Conservation (phyloP, 2,888 invertebrate species). For the Drosophila meridiana region DNA sequence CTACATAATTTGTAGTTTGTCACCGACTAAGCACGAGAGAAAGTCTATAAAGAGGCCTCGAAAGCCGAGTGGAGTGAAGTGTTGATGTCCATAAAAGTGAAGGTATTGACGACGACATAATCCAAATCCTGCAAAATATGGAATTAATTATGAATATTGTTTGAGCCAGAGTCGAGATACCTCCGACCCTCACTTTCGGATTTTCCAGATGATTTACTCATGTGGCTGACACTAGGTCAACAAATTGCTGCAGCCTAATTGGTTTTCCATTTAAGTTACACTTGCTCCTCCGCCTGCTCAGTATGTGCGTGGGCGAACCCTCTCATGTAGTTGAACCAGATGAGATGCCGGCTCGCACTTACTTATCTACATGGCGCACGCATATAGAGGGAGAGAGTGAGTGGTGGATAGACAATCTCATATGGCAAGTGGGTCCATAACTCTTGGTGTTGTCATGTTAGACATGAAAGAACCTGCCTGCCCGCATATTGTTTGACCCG, state of each 20-base stretch:
- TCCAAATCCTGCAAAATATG: background rate
- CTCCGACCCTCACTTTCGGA: background rate
- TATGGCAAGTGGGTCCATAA: slow-evolving; percentile 72
- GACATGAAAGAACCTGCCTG: slow-evolving; percentile 71
- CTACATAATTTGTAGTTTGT: slow-evolving; percentile 61
- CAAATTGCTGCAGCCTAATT: slow-evolving; percentile 9
- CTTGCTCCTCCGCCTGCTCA: slow-evolving; percentile 13
- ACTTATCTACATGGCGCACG: slow-evolving; percentile 29
- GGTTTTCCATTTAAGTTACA: slow-evolving; percentile 5
- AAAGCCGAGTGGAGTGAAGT: background rate
- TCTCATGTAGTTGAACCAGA: slow-evolving; percentile 8
- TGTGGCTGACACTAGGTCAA: no score
- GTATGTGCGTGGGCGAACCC: slow-evolving; percentile 17
- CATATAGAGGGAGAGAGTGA: slow-evolving; percentile 1
- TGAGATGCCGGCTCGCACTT: slow-evolving; percentile 17
- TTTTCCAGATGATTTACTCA: background rate
- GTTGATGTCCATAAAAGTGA: background rate
- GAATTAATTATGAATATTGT: background rate
- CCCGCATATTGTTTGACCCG: slow-evolving; percentile 62
- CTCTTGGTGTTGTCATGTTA: slow-evolving; percentile 73
- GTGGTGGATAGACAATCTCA: slow-evolving; percentile 19
- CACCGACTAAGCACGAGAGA: slow-evolving; percentile 41
- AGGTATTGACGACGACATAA: background rate
- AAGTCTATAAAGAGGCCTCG: slow-evolving; percentile 25
- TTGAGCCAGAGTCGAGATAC: background rate